Percentiles rank a stretch among this genome's conserved stretches.
These are phyloP conservation scores for Rhizoglyphus robini DNA, from an alignment of 1,140 invertebrate genomes.

Conservation along the genomic window DNA sequence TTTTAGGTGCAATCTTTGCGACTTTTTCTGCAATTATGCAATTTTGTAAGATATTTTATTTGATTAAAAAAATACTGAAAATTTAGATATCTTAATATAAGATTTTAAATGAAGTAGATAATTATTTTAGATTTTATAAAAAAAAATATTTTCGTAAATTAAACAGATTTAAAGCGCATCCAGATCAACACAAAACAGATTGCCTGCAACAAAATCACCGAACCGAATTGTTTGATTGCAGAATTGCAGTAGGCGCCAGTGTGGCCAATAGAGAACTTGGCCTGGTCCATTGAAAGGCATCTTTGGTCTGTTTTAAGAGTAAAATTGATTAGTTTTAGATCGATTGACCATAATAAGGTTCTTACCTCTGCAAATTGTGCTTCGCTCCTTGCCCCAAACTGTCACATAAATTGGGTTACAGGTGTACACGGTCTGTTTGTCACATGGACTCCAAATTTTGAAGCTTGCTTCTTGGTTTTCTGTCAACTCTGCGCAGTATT, in stretches of 20 bases:
- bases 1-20: too few species aligned
- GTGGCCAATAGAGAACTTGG: conserved; percentile 10
- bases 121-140: too few species aligned
- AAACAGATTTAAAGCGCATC: not conserved
- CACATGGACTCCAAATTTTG: conserved; percentile 9
- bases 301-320: not conserved
- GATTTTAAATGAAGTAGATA: too few species aligned
- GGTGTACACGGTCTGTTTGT: not conserved
- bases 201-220: not conserved
- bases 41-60: too few species aligned
- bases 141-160: too few species aligned
- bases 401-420: conserved; percentile 21
- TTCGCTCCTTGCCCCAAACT: conserved; percentile 12
- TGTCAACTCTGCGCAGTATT: conserved; percentile 17
- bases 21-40: too few species aligned
- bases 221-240: not conserved
- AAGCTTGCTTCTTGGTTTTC: not conserved
- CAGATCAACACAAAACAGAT: not conserved
- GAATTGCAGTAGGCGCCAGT: conserved; percentile 17
- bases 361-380: not conserved
- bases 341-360: not conserved
- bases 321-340: not conserved
- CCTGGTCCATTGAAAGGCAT: conserved; percentile 13
- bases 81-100: too few species aligned
- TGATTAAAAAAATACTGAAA: too few species aligned